These are phyloP conservation scores for Morpho helenor DNA, from an alignment of 2,888 invertebrate species.

Conservation along the genomic window DNA sequence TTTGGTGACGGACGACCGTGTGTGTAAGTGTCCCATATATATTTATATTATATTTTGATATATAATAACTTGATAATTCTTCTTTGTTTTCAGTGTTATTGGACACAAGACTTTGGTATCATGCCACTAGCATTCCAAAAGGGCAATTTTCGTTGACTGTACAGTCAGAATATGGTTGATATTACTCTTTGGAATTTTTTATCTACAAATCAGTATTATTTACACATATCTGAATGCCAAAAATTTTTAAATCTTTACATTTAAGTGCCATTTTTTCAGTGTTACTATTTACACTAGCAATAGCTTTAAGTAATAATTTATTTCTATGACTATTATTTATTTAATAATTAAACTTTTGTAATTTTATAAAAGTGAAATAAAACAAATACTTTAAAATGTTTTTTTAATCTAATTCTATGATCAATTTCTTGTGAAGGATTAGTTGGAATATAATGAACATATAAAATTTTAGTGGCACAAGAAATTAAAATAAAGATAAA, in stretches of 20 bases:
- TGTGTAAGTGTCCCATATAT: no score
- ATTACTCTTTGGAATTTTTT: constrained; percentile 26
- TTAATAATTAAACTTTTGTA: constrained; percentile 35
- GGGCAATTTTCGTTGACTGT: constrained; percentile 92
- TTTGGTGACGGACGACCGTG: no score
- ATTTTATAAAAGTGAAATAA: constrained; percentile 28
- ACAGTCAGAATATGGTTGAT: constrained; percentile 93
- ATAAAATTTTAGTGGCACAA: constrained; percentile 13
- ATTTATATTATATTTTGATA: no score
- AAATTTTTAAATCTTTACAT: constrained; percentile 47
- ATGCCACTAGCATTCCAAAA: constrained; percentile 89
- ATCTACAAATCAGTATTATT: constrained; percentile 52
- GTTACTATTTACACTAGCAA: constrained; percentile 42
- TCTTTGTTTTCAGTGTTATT: constrained; percentile 82
- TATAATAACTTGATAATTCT: background rate
- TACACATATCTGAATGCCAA: constrained; percentile 72
- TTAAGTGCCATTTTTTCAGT: constrained; percentile 68
- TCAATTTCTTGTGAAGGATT: constrained; percentile 62
- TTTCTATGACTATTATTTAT: constrained; percentile 36
- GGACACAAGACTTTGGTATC: constrained; percentile 96
- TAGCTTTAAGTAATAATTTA: constrained; percentile 43
- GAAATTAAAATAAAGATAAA: constrained; percentile 9
- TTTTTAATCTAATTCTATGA: constrained; percentile 63
- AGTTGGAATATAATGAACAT: constrained; percentile 29
- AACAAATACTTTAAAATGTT: constrained; percentile 60